Evolutionary conservation across 2,888 invertebrate genomes (phyloP).

Genomic region (Meliscaeva auricollis): DNA sequence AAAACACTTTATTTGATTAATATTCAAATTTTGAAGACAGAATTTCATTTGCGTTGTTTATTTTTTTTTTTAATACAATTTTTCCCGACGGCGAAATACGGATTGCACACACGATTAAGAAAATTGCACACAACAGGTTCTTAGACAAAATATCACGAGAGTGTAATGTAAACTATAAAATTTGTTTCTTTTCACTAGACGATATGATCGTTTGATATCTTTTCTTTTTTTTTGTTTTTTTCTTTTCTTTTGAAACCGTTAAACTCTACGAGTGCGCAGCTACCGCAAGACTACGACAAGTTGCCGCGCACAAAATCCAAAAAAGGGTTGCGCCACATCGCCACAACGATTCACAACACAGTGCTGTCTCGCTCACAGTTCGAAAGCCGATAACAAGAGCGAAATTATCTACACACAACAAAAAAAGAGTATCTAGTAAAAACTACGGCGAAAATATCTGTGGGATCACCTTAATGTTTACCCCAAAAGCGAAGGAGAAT

Average conservation of each 20-base stretch:
- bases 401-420: slow-evolving; percentile 9
- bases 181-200: slow-evolving; percentile 27
- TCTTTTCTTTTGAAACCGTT: slow-evolving; percentile 45
- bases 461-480: slow-evolving; percentile 62
- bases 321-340: slow-evolving; percentile 71
- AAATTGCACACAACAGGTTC: slow-evolving; percentile 35
- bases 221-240: slow-evolving; percentile 14
- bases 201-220: slow-evolving; percentile 54
- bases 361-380: slow-evolving; percentile 64
- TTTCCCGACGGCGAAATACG: slow-evolving; percentile 67
- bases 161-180: slow-evolving; percentile 26
- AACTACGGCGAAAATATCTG: slow-evolving; percentile 65
- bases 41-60: neutral
- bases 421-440: slow-evolving; percentile 3
- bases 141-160: slow-evolving; percentile 28
- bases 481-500: slow-evolving; percentile 27
- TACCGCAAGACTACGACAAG: slow-evolving; percentile 73
- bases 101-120: slow-evolving; percentile 24
- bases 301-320: slow-evolving; percentile 69
- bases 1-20: neutral
- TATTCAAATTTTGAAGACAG: neutral
- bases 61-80: neutral
- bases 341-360: slow-evolving; percentile 37
- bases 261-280: slow-evolving; percentile 73
- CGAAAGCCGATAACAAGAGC: slow-evolving; percentile 50